Evolutionary conservation across 1,140 invertebrate species (phyloP).

Genomic region (Drosophila simulans): DNA sequence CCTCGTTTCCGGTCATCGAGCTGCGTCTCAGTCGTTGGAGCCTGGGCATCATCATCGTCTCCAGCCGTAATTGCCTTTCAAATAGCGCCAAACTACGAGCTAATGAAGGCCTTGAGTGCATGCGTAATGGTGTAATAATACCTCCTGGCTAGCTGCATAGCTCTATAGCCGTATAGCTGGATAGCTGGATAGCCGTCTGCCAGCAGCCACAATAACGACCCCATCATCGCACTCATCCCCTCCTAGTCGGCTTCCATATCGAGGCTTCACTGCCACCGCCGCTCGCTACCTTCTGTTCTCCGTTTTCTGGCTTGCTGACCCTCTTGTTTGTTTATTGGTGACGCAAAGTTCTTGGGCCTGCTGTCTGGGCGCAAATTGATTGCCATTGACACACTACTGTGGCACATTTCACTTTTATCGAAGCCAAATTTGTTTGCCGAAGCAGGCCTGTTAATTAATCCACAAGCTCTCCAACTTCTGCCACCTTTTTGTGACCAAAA

Average conservation of each 20-base stretch:
- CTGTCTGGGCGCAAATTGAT: slow-evolving; percentile 46
- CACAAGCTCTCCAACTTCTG: slow-evolving; percentile 2
- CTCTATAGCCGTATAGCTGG: neutral
- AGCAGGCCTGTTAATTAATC: slow-evolving; percentile 41
- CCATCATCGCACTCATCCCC: slow-evolving; percentile 42
- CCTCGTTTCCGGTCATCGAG: slow-evolving; percentile 63
- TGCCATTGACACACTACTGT: slow-evolving; percentile 40
- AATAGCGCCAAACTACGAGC: slow-evolving; percentile 77
- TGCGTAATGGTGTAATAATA: slow-evolving; percentile 83
- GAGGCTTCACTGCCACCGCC: neutral
- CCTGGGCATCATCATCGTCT: slow-evolving; percentile 27
- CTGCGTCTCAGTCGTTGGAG: slow-evolving; percentile 23
- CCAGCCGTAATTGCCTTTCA: slow-evolving; percentile 72
- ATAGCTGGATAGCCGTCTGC: slow-evolving; percentile 7
- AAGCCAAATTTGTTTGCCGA: slow-evolving; percentile 44
- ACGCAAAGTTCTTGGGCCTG: slow-evolving; percentile 46
- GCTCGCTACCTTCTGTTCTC: slow-evolving; percentile 16
- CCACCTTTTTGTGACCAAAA: neutral
- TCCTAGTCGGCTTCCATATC: slow-evolving; percentile 15
- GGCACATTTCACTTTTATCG: slow-evolving; percentile 53
- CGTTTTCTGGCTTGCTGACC: slow-evolving; percentile 20
- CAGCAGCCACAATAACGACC: slow-evolving; percentile 37
- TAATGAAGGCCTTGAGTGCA: slow-evolving; percentile 80
- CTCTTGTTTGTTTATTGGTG: slow-evolving; percentile 62
- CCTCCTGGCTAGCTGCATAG: slow-evolving; percentile 52